Base-by-base conservation (phyloP, 2,888 invertebrate genomes). In the Deroplatys truncata region DNA sequence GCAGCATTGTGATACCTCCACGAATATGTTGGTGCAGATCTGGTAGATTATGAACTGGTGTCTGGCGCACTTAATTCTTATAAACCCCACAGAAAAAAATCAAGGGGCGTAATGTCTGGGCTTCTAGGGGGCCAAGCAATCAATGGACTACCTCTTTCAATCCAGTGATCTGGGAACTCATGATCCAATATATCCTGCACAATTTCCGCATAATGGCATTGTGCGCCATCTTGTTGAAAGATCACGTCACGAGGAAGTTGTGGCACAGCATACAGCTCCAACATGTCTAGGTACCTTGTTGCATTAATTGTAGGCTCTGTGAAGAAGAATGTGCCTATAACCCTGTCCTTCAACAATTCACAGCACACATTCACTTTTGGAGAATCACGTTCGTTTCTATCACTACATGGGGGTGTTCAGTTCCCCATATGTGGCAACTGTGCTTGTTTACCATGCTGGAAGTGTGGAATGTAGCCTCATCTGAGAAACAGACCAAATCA, bases 11-110 rank as follows among this genome's bases (percentile, higher is more conserved):
- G 35, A 85, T 29, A 85, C 43, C 85, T 85, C 43, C 85, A 43
- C 25, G 2, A 85, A 85, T 85, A 8, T 43, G 43, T 10, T 85
- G 35, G 85, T 13, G 35, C 49, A 85, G 85, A 85, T 85, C 31
- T 85, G 85, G 85, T 43, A 85, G 85, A 85, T 85, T 31, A 31
- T n/a, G 43, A 85, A 85, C 85, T 85, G 85, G 85, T 28, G 35
- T 85, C 85, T 85, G 85, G 85, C 13, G 13, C n/a, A 85, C 85
- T 85, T 85, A 31, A 85, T 85, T 85, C 85, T 85, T 85, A n/a
- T n/a, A n/a, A n/a, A n/a, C n/a, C n/a, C n/a, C n/a, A n/a, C n/a
- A 35, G 13, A 8, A 31, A 85, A 85, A 13, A 85, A 13, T 13
- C 29, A 29, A 85, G 85, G 7, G 31, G 85, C 85, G 35, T 85